These are phyloP conservation scores for Platichthys flesus DNA, from an alignment of 2,113 vertebrate genomes.

Conservation along the genomic window DNA sequence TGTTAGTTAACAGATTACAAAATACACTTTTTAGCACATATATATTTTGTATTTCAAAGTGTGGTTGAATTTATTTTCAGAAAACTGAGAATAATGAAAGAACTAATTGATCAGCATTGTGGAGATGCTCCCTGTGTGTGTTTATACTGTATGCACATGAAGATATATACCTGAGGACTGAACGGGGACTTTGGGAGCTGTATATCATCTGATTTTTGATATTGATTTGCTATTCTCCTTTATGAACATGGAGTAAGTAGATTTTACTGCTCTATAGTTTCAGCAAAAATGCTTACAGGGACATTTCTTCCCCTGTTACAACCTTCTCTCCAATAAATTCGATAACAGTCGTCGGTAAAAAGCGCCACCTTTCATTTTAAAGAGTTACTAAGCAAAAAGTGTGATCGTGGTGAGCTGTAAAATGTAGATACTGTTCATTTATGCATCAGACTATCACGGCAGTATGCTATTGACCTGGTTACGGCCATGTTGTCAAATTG, in stretches of 20 bases:
- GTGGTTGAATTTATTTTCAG: not conserved
- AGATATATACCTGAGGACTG: not conserved
- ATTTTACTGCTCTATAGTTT: constrained; percentile 41
- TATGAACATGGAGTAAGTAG: constrained; percentile 55
- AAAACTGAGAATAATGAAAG: not conserved
- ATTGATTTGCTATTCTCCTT: constrained; percentile 68
- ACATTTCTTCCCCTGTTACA: constrained; percentile 24
- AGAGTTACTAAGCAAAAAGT: not conserved
- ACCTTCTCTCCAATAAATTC: constrained; percentile 21
- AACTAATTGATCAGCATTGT: no score
- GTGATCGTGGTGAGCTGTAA: not conserved
- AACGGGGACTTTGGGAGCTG: constrained; percentile 16
- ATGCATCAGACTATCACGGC: not conserved
- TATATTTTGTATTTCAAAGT: not conserved
- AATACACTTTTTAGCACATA: constrained; percentile 1
- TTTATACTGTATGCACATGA: not conserved
- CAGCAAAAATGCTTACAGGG: constrained; percentile 43
- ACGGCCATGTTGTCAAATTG: constrained; percentile 17
- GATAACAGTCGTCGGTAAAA: constrained; percentile 15
- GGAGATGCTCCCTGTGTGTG: constrained; percentile 1
- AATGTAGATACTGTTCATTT: not conserved
- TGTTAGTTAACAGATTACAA: constrained; percentile 14
- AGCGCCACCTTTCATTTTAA: constrained; percentile 13
- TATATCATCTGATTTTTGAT: constrained; percentile 68
- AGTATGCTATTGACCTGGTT: constrained; percentile 6